Conservation (phyloP, 2,113 vertebrate genomes). For the Motacilla alba region DNA sequence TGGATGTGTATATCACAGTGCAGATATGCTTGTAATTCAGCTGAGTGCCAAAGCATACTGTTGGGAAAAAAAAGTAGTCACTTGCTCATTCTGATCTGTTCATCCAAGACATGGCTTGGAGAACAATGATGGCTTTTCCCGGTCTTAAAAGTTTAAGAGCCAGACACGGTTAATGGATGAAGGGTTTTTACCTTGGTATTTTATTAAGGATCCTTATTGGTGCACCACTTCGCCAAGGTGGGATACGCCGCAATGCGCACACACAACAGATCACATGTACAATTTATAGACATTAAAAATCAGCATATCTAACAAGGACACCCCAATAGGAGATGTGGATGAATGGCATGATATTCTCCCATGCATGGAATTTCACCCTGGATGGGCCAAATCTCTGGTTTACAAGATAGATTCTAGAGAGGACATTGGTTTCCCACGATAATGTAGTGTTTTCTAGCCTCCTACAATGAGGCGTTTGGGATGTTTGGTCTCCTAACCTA, state of each 20-base stretch:
- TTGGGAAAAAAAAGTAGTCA: background rate
- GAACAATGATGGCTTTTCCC: background rate
- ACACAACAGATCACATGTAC: accelerated
- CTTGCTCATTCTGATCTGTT: background rate
- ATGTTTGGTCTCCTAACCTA: background rate
- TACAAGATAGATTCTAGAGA: background rate
- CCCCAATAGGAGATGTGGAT: background rate
- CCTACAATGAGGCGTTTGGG: background rate
- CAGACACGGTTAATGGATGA: background rate
- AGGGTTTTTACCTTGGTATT: background rate
- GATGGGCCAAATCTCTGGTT: background rate
- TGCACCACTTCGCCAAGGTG: background rate
- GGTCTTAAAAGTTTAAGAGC: background rate
- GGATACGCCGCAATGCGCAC: accelerated
- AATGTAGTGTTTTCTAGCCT: background rate
- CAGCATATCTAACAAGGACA: background rate
- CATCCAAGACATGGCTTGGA: background rate
- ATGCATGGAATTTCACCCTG: background rate
- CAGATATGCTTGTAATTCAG: background rate
- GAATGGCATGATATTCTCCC: background rate
- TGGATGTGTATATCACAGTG: background rate
- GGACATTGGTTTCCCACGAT: background rate
- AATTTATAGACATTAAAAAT: background rate
- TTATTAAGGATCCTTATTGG: background rate
- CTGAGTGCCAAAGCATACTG: background rate